Conservation (phyloP, 2,113 vertebrate species). For the Pygoscelis antarcticus region DNA sequence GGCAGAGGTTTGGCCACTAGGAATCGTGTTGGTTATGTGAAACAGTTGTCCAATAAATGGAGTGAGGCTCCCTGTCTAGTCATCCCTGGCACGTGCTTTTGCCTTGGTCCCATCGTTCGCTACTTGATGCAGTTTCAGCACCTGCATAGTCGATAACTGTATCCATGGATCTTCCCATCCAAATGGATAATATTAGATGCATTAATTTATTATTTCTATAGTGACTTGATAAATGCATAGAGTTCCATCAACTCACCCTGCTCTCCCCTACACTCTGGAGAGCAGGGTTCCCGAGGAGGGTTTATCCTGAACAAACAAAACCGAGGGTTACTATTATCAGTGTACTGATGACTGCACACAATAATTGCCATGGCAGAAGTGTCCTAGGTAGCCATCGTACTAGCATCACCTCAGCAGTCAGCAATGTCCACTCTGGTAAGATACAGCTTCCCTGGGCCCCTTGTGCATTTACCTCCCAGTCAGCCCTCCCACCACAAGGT, state of each 20-base stretch:
- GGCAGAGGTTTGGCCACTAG: not conserved
- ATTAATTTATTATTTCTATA: not conserved
- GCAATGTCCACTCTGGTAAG: not conserved
- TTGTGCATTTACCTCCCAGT: not conserved
- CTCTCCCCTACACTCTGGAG: not conserved
- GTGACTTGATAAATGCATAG: not conserved
- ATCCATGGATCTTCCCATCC: not conserved
- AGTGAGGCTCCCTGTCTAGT: not conserved
- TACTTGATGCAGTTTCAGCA: not conserved
- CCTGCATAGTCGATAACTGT: not conserved
- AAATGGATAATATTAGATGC: not conserved
- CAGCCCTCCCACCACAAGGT: not conserved
- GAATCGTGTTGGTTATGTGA: not conserved
- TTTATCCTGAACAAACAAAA: not conserved
- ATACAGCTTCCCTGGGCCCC: not conserved
- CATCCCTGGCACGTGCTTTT: not conserved
- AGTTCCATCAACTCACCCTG: not conserved
- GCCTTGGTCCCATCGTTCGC: not conserved
- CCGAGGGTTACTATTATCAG: accelerated
- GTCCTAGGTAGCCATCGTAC: not conserved
- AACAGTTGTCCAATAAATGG: not conserved
- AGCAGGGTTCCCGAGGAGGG: not conserved
- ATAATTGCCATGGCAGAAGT: not conserved
- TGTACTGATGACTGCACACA: not conserved
- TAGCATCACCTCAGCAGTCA: not conserved